Percentiles rank a stretch among this genome's conserved stretches.
These are phyloP conservation scores for Drosophila auraria DNA, from an alignment of 1,140 invertebrate species.

Conservation along the genomic window DNA sequence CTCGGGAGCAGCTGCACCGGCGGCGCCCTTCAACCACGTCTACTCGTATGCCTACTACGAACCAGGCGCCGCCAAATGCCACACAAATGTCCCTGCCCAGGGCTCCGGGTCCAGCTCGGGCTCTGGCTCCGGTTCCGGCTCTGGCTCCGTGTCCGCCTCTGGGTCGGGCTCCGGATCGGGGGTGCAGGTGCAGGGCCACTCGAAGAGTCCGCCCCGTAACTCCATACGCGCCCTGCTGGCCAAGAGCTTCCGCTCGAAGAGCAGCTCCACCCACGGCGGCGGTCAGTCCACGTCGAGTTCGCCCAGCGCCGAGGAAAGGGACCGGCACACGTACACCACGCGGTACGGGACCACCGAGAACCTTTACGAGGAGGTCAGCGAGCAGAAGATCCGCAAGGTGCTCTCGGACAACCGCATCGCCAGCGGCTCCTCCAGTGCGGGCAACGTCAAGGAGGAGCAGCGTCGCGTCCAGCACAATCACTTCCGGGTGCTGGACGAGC, in stretches of 20 bases:
- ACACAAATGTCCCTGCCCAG: slow-evolving; percentile 87
- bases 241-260: slow-evolving; percentile 79
- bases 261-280: slow-evolving; percentile 60
- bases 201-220: slow-evolving; percentile 84
- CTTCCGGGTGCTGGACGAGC: slow-evolving; percentile 92
- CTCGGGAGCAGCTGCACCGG: slow-evolving; percentile 53
- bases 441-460: slow-evolving; percentile 91
- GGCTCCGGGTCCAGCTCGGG: slow-evolving; percentile 29
- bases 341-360: slow-evolving; percentile 94
- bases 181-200: slow-evolving; percentile 47
- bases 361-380: slow-evolving; percentile 94
- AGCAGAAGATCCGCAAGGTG: slow-evolving; percentile 86
- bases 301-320: slow-evolving; percentile 77
- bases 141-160: slow-evolving; percentile 3
- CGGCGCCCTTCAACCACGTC: slow-evolving; percentile 85
- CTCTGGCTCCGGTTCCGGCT: slow-evolving; percentile 5
- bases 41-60: slow-evolving; percentile 93
- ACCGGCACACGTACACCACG: slow-evolving; percentile 90
- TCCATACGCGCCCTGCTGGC: slow-evolving; percentile 79
- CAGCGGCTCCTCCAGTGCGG: slow-evolving; percentile 87
- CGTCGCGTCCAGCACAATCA: slow-evolving; percentile 91
- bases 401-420: slow-evolving; percentile 86
- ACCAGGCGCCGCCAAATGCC: slow-evolving; percentile 86
- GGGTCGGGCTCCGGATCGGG: not conserved
- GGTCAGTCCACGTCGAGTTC: slow-evolving; percentile 70